These are phyloP conservation scores for Acleris literana DNA, from an alignment of 2,888 invertebrate genomes.

Conservation along the genomic window DNA sequence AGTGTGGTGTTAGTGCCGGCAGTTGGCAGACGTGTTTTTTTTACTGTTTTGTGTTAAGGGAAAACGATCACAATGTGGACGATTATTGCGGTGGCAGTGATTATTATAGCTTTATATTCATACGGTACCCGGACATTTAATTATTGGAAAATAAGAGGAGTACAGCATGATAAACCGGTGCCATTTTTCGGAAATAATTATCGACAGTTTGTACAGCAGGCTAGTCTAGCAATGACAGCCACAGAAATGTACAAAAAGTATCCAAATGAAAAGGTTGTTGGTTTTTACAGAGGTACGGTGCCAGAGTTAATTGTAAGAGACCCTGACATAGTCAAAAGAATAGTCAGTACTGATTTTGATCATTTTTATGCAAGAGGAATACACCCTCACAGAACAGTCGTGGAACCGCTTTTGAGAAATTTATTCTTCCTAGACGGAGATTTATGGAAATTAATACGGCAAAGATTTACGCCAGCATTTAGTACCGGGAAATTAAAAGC, in stretches of 20 bases:
- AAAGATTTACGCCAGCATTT: conserved; percentile 70
- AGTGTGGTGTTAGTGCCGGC: conserved; percentile 1
- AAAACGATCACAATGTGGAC: conserved; percentile 47
- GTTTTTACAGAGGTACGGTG: conserved; percentile 59
- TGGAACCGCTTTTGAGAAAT: conserved; percentile 69
- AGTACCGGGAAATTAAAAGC: conserved; percentile 71
- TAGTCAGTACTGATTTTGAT: conserved; percentile 66
- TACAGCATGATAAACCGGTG: conserved; percentile 66
- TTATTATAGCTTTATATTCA: conserved; percentile 52
- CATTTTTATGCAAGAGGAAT: conserved; percentile 67
- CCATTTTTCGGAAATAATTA: conserved; percentile 65
- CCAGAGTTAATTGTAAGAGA: conserved; percentile 71
- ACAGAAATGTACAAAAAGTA: conserved; percentile 63
- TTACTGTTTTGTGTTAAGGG: neutral
- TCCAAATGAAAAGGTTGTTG: conserved; percentile 69
- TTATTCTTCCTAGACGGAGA: conserved; percentile 74
- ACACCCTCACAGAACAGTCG: conserved; percentile 59
- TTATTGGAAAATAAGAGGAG: conserved; percentile 68
- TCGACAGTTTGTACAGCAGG: conserved; percentile 58
- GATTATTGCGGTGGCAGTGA: conserved; percentile 43
- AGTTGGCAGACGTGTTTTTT: neutral
- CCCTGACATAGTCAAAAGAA: conserved; percentile 65
- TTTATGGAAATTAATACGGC: conserved; percentile 67
- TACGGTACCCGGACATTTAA: conserved; percentile 61
- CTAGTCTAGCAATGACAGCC: conserved; percentile 67